These are phyloP conservation scores for Mimachlamys varia DNA, from an alignment of 2,888 invertebrate species.

Conservation along the genomic window DNA sequence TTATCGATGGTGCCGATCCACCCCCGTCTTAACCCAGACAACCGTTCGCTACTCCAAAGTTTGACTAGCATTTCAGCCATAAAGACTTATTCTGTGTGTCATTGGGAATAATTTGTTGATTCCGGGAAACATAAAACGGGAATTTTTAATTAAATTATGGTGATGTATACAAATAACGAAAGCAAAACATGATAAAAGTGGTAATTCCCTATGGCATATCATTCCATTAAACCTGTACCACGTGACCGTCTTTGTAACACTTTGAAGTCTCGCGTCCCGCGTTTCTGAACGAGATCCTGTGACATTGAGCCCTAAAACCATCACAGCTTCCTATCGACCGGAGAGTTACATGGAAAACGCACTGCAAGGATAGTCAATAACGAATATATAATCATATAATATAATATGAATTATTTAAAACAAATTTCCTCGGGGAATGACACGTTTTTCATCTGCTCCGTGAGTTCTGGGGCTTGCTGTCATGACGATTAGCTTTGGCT, in stretches of 20 bases:
- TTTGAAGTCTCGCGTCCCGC: conserved; percentile 23
- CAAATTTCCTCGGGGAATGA: conserved; percentile 17
- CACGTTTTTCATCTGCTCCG: conserved; percentile 21
- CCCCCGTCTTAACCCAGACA: neutral
- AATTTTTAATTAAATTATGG: conserved; percentile 10
- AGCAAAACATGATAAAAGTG: neutral
- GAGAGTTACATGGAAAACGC: neutral
- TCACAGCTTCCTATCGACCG: neutral
- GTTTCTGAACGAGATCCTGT: conserved; percentile 12
- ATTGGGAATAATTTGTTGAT: neutral
- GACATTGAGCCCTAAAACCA: conserved; percentile 18
- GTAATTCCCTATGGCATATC: conserved; percentile 18
- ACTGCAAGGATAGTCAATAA: conserved; percentile 3
- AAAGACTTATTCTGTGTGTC: neutral
- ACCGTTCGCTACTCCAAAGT: neutral
- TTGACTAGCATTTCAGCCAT: neutral
- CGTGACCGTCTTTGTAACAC: neutral
- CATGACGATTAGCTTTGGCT: conserved; percentile 5
- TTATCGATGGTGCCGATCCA: neutral
- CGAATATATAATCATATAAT: conserved; percentile 25
- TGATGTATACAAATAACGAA: conserved; percentile 22
- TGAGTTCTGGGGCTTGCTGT: neutral
- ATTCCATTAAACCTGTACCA: conserved; percentile 34
- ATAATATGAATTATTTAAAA: conserved; percentile 34
- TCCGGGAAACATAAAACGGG: neutral